Evolutionary conservation across 2,888 invertebrate genomes (phyloP).

Genomic region (Lasioglossum pauxillum): DNA sequence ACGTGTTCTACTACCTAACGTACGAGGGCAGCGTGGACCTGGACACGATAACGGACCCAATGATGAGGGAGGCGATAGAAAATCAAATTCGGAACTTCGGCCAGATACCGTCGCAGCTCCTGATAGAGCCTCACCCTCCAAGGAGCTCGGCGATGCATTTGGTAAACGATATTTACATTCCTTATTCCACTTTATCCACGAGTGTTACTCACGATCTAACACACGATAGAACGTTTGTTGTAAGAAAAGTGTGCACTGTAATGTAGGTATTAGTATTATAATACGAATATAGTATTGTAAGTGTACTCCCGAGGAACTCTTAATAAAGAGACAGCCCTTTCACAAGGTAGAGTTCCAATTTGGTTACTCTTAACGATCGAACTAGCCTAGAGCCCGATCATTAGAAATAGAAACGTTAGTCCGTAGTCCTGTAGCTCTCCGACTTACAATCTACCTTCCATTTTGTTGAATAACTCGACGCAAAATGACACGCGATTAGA

Average conservation of each 20-base stretch:
- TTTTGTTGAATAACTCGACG: background rate
- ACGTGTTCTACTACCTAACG: conserved; percentile 99
- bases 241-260: conserved; percentile 60
- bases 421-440: background rate
- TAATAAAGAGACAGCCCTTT: background rate
- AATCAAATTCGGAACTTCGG: conserved; percentile 99
- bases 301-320: conserved; percentile 12
- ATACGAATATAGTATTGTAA: conserved; percentile 18
- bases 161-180: conserved; percentile 84
- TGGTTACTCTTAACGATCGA: conserved; percentile 25
- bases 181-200: conserved; percentile 9
- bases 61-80: conserved; percentile 97
- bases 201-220: conserved; percentile 16
- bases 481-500: background rate
- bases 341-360: conserved; percentile 33
- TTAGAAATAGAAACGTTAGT: conserved; percentile 1
- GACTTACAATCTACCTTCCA: no score
- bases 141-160: conserved; percentile 97
- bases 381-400: conserved; percentile 11
- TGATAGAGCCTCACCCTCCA: conserved; percentile 99
- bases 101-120: conserved; percentile 98
- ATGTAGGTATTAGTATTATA: conserved; percentile 44
- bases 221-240: conserved; percentile 22
- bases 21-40: conserved; percentile 99
- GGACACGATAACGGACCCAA: conserved; percentile 94